Percentiles rank a stretch among this genome's conserved stretches.
These are phyloP conservation scores for Syngnathus rostellatus DNA, from an alignment of 2,797 vertebrate species.

Conservation along the genomic window DNA sequence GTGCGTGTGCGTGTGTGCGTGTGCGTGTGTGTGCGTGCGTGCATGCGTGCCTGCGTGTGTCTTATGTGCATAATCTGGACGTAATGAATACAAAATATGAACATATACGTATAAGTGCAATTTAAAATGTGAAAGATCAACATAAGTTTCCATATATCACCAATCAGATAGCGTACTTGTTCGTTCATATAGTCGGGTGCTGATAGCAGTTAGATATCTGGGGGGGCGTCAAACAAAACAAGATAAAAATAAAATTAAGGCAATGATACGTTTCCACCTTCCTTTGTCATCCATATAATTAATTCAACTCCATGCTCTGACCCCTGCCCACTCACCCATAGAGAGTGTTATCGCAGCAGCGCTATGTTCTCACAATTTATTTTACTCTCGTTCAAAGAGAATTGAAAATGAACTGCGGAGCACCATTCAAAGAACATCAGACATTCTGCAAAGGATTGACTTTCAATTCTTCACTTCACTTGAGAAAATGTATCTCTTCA, in stretches of 20 bases:
- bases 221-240: not conserved
- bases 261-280: conserved; percentile 1
- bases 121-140: not conserved
- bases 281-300: conserved; percentile 17
- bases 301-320: conserved; percentile 21
- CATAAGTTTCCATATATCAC: too few species aligned
- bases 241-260: not conserved
- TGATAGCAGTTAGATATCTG: conserved; percentile 10
- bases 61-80: too few species aligned
- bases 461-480: conserved; percentile 26
- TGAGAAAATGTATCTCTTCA: conserved; percentile 24
- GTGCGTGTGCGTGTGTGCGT: not conserved
- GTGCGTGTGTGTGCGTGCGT: not conserved
- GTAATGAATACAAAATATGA: too few species aligned
- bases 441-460: conserved; percentile 34
- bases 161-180: not conserved
- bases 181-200: conserved; percentile 1
- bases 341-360: conserved; percentile 13
- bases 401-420: conserved; percentile 39
- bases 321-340: conserved; percentile 16
- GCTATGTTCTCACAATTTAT: conserved; percentile 36
- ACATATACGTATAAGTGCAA: too few species aligned
- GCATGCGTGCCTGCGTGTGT: too few species aligned
- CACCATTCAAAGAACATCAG: conserved; percentile 39
- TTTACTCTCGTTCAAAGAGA: conserved; percentile 38